Evolutionary conservation across 2,113 vertebrate genomes (phyloP).

Genomic region (mouse (Mus musculus)): GRCm39 chr1:48414001-48414500

Average conservation of each 20-base stretch:
- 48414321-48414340: too few species aligned
- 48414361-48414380: neutral
- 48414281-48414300: conserved; percentile 14
- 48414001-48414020: neutral
- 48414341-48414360: neutral
- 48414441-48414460: conserved; percentile 34
- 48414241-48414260: neutral
- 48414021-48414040: neutral
- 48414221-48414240: neutral
- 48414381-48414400: neutral
- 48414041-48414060: neutral
- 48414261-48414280: neutral
- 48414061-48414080: neutral
- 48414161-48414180: neutral
- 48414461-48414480: conserved; percentile 28
- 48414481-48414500: conserved; percentile 64
- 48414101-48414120: neutral
- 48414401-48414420: neutral
- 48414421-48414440: conserved; percentile 30
- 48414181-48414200: neutral
- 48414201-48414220: neutral
- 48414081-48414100: neutral
- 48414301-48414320: neutral
- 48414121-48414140: neutral
- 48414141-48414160: neutral